Evolutionary conservation across 2,888 invertebrate genomes (phyloP).

Genomic region (Apotomis capreana): DNA sequence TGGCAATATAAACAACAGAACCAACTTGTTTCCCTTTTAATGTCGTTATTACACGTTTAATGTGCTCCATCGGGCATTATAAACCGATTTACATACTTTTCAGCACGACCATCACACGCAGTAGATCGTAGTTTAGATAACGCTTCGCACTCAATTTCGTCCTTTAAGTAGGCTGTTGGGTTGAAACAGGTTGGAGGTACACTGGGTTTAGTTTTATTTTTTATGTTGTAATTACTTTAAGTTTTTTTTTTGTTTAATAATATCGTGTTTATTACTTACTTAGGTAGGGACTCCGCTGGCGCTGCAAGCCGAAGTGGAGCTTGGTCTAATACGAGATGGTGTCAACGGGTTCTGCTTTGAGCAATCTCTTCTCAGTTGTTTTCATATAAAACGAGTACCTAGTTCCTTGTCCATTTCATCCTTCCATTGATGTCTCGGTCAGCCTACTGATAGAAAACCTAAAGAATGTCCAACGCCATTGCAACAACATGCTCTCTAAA

Average conservation of each 20-base stretch:
- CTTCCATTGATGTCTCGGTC: too few relatives aligned
- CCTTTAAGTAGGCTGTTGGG: constrained; percentile 47
- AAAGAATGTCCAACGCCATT: too few relatives aligned
- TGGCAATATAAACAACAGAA: not conserved
- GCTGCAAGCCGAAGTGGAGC: too few relatives aligned
- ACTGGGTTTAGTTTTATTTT: not conserved
- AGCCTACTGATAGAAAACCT: too few relatives aligned
- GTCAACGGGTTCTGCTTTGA: too few relatives aligned
- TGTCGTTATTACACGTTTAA: constrained; percentile 22
- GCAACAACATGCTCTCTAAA: too few relatives aligned
- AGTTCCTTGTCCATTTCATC: too few relatives aligned
- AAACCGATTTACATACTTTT: constrained; percentile 32
- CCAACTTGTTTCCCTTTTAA: not conserved
- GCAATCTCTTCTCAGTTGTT: too few relatives aligned
- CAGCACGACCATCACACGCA: not conserved
- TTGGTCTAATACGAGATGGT: too few relatives aligned
- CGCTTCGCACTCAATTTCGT: constrained; percentile 61
- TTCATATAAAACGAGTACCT: too few relatives aligned
- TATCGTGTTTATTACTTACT: too few relatives aligned
- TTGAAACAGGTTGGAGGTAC: constrained; percentile 20
- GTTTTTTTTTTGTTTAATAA: not conserved
- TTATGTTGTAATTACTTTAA: not conserved
- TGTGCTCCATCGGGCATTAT: constrained; percentile 25
- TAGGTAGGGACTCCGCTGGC: too few relatives aligned
- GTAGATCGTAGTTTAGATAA: constrained; percentile 61